These are phyloP conservation scores for Cheilosia vulpina DNA, from an alignment of 2,888 invertebrate genomes.

Conservation along the genomic window DNA sequence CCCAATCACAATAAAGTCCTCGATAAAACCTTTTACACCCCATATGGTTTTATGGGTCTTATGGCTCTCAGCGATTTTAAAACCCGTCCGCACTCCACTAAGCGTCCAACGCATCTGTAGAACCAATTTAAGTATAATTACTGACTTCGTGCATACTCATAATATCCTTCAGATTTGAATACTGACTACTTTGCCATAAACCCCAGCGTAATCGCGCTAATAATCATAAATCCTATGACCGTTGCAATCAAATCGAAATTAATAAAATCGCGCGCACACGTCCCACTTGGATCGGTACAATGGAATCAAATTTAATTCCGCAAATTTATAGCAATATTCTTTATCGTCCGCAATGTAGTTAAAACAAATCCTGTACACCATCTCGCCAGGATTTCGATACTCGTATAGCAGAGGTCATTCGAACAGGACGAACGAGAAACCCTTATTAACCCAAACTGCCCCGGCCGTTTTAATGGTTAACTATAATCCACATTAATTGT, in stretches of 20 bases:
- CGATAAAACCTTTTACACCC: constrained; percentile 29
- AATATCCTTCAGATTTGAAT: constrained; percentile 20
- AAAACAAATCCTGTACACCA: constrained; percentile 45
- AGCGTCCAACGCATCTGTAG: constrained; percentile 16
- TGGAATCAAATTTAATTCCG: constrained; percentile 62
- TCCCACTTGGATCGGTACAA: not conserved
- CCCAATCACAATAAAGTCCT: constrained; percentile 1
- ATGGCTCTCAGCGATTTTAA: not conserved
- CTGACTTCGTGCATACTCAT: not conserved
- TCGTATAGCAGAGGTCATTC: constrained; percentile 47
- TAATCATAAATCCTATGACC: constrained; percentile 48
- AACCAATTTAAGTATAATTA: constrained; percentile 9
- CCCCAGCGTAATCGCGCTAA: constrained; percentile 25
- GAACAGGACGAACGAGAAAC: constrained; percentile 23
- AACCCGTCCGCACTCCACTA: not conserved
- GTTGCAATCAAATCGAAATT: constrained; percentile 58
- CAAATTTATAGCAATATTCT: constrained; percentile 49
- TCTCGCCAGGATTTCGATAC: constrained; percentile 30
- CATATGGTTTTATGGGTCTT: constrained; percentile 15
- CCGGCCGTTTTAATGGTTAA: constrained; percentile 71
- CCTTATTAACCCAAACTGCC: constrained; percentile 72
- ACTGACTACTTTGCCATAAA: constrained; percentile 5
- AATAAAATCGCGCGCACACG: constrained; percentile 46
- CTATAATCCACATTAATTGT: constrained; percentile 75
- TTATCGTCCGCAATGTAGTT: constrained; percentile 37